These are phyloP conservation scores for Drosophila neonasuta DNA, from an alignment of 2,888 invertebrate genomes.

Conservation along the genomic window DNA sequence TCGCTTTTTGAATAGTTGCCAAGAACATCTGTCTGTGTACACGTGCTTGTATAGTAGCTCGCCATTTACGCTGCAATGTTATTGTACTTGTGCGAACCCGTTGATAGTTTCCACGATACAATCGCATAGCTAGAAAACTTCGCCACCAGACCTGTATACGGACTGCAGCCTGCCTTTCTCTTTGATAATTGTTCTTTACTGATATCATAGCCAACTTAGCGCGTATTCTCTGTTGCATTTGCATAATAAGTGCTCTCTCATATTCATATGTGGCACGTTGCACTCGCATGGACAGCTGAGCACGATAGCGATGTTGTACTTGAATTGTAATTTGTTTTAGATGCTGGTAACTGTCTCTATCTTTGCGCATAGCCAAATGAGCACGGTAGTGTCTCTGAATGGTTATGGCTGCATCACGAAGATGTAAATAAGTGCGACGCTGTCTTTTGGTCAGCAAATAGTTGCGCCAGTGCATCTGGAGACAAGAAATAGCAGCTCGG, in stretches of 20 bases:
- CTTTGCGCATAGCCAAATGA: conserved; percentile 64
- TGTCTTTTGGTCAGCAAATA: conserved; percentile 54
- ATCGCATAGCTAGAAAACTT: conserved; percentile 42
- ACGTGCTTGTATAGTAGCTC: conserved; percentile 74
- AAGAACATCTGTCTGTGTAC: conserved; percentile 45
- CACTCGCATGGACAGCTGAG: conserved; percentile 53
- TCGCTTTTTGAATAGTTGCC: conserved; percentile 32
- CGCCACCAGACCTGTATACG: conserved; percentile 74
- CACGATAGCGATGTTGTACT: conserved; percentile 65
- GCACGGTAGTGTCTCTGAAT: conserved; percentile 60
- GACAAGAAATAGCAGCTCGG: conserved; percentile 66
- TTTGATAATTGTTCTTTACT: conserved; percentile 48
- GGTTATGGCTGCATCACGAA: conserved; percentile 33
- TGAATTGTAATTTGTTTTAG: conserved; percentile 74
- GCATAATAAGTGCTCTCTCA: conserved; percentile 64
- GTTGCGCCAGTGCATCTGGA: conserved; percentile 81
- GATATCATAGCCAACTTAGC: conserved; percentile 69
- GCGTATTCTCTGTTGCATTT: conserved; percentile 78
- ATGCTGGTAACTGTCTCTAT: conserved; percentile 55
- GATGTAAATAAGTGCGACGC: conserved; percentile 28
- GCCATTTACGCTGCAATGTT: conserved; percentile 77
- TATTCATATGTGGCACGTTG: conserved; percentile 45
- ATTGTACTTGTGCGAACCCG: conserved; percentile 46
- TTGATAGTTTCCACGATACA: conserved; percentile 38
- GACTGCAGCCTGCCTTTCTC: conserved; percentile 52